Evolutionary conservation across 2,797 vertebrate genomes (phyloP).

Genomic region (Parambassis ranga): DNA sequence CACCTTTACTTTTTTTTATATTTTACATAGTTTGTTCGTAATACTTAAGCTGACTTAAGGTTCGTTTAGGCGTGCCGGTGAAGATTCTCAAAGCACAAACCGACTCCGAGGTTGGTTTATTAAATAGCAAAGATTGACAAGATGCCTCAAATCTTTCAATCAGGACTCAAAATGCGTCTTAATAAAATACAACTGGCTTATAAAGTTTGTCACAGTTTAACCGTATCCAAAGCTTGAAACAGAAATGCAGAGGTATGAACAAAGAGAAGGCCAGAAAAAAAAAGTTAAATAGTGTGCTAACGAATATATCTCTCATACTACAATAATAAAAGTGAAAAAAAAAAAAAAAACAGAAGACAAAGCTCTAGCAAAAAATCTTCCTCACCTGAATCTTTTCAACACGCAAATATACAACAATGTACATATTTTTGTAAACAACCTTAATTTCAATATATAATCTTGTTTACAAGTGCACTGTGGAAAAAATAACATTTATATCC

Average conservation of each 20-base stretch:
- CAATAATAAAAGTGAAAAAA: conserved; percentile 83
- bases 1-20: too few species aligned
- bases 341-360: conserved; percentile 80
- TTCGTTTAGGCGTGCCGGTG: too few species aligned
- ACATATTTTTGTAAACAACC: conserved; percentile 94
- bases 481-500: conserved; percentile 83
- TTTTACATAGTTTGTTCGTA: too few species aligned
- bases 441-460: conserved; percentile 80
- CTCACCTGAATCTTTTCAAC: conserved; percentile 67
- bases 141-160: conserved; percentile 84
- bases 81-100: conserved; percentile 48
- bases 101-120: conserved; percentile 85
- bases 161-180: conserved; percentile 88
- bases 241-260: conserved; percentile 79
- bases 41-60: too few species aligned
- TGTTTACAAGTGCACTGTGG: conserved; percentile 92
- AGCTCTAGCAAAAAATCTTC: conserved; percentile 70
- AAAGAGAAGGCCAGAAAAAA: conserved; percentile 80
- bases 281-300: conserved; percentile 85
- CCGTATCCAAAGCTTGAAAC: conserved; percentile 91
- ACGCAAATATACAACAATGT: conserved; percentile 91
- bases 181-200: conserved; percentile 98
- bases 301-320: conserved; percentile 86
- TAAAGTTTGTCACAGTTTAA: conserved; percentile 97
- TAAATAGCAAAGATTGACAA: conserved; percentile 94